These are phyloP conservation scores for Clamator glandarius DNA, from an alignment of 2,797 vertebrate species.

Conservation along the genomic window DNA sequence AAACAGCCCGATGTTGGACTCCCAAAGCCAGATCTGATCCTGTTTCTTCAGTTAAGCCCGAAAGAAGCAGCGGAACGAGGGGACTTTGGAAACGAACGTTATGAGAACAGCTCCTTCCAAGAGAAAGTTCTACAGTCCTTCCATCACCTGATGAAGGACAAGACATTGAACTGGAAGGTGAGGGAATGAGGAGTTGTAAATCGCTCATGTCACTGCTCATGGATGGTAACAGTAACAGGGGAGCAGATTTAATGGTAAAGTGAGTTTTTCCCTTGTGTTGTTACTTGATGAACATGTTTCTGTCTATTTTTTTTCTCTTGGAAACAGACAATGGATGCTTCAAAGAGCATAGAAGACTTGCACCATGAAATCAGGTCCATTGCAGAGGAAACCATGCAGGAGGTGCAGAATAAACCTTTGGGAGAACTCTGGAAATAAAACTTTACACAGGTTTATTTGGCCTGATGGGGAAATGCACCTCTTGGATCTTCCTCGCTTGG, in stretches of 20 bases:
- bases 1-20: constrained; percentile 89
- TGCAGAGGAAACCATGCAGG: constrained; percentile 75
- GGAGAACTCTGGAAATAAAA: constrained; percentile 87
- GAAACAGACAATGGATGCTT: constrained; percentile 81
- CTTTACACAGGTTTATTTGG: neutral
- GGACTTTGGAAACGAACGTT: constrained; percentile 88
- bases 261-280: neutral
- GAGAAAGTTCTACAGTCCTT: constrained; percentile 82
- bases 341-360: constrained; percentile 84
- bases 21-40: constrained; percentile 92
- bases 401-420: constrained; percentile 74
- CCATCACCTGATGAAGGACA: constrained; percentile 84
- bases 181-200: neutral
- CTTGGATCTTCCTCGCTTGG: neutral
- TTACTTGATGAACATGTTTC: neutral
- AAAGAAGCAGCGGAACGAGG: constrained; percentile 81
- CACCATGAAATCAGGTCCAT: constrained; percentile 82
- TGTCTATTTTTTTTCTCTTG: neutral
- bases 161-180: constrained; percentile 91
- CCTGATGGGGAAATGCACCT: no score
- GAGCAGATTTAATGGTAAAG: neutral
- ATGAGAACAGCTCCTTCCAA: constrained; percentile 88
- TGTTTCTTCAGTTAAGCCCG: constrained; percentile 86
- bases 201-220: neutral
- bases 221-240: neutral